Conservation (phyloP, 2,113 vertebrate species). For the Orthonyx spaldingii region DNA sequence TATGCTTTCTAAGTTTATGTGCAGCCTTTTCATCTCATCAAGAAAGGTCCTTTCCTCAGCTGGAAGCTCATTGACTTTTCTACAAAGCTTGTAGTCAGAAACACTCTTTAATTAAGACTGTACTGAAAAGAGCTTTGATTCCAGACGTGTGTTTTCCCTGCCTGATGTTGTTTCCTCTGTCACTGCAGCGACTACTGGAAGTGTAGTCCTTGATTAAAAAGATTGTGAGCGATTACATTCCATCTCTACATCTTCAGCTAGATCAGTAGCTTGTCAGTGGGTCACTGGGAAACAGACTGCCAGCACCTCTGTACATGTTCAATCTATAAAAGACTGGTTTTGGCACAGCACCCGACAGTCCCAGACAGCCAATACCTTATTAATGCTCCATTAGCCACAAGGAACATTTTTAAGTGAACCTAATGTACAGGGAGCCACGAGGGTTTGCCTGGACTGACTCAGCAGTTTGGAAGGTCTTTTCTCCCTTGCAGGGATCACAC, state of each 20-base stretch:
- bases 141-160: conserved; percentile 5
- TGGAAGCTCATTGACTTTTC: conserved; percentile 14
- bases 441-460: conserved; percentile 13
- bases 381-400: neutral
- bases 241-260: neutral
- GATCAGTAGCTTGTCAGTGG: conserved; percentile 28
- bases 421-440: neutral
- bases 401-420: neutral
- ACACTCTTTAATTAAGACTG: conserved; percentile 46
- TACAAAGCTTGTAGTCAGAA: neutral
- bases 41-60: neutral
- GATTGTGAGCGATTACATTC: conserved; percentile 26
- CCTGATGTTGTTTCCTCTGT: conserved; percentile 11
- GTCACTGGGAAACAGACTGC: neutral
- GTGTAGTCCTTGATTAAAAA: conserved; percentile 42
- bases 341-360: neutral
- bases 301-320: conserved; percentile 15
- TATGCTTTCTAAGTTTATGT: fast-evolving
- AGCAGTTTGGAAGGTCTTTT: conserved; percentile 17
- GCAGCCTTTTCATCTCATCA: neutral
- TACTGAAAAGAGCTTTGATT: conserved; percentile 29
- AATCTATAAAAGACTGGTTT: neutral
- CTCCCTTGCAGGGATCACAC: neutral
- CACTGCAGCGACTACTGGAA: conserved; percentile 1
- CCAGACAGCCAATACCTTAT: neutral